Conservation (phyloP, 2,113 vertebrate genomes). For the Zingel zingel region DNA sequence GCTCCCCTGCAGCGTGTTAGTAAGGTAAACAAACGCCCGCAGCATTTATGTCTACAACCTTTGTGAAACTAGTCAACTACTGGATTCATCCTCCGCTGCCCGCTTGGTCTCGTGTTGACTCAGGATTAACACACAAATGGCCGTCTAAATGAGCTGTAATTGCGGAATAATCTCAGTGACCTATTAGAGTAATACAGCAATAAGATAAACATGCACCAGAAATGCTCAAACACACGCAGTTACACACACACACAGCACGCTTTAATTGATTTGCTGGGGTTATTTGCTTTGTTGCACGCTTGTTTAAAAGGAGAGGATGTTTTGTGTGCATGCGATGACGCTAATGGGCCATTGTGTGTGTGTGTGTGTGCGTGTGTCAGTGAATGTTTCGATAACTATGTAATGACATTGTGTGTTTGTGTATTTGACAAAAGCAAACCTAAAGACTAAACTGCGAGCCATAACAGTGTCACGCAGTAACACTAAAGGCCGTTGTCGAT, state of each 20-base stretch:
- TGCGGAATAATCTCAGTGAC: conserved; percentile 70
- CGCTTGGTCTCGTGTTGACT: conserved; percentile 50
- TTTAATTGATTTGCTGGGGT: conserved; percentile 61
- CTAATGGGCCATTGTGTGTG: conserved; percentile 14
- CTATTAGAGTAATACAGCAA: conserved; percentile 52
- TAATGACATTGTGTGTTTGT: conserved; percentile 11
- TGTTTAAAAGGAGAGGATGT: conserved; percentile 37
- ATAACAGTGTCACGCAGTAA: conserved; percentile 39
- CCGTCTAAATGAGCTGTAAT: conserved; percentile 67
- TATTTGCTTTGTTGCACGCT: conserved; percentile 58
- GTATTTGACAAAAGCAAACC: background rate
- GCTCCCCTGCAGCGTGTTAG: background rate
- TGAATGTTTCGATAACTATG: conserved; percentile 29
- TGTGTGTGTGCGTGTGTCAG: conserved; percentile 8
- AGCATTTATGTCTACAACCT: conserved; percentile 13
- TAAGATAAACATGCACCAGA: conserved; percentile 46
- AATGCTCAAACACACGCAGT: conserved; percentile 3
- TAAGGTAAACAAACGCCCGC: background rate
- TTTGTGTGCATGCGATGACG: conserved; percentile 28
- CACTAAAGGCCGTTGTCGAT: conserved; percentile 35
- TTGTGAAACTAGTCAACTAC: background rate
- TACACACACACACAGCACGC: conserved; percentile 21
- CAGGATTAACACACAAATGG: conserved; percentile 73
- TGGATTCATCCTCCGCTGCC: conserved; percentile 7
- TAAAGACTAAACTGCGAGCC: conserved; percentile 25